Conservation (phyloP, 2,113 vertebrate genomes). For the Trogon surrucura region DNA sequence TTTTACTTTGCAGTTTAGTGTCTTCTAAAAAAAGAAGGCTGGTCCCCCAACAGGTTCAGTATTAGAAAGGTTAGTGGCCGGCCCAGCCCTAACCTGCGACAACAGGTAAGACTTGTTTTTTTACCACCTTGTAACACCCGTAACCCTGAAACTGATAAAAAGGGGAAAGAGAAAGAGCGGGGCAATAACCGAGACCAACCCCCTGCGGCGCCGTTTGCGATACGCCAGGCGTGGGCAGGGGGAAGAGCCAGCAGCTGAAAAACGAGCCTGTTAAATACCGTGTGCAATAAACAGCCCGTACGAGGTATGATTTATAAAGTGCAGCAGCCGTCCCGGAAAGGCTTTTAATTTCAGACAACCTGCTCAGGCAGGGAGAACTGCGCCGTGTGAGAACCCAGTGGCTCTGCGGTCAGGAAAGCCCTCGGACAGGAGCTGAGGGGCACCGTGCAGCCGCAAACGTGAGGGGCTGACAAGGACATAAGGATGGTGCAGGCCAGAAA, state of each 20-base stretch:
- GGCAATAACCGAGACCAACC: neutral
- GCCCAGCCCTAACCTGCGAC: too few relatives aligned
- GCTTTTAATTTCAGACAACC: neutral
- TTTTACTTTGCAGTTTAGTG: too few relatives aligned
- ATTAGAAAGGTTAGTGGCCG: too few relatives aligned
- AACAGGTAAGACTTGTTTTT: neutral
- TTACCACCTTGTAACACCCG: rapidly evolving
- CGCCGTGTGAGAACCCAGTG: rapidly evolving
- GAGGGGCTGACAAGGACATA: neutral
- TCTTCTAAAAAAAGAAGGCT: too few relatives aligned
- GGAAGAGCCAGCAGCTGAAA: neutral
- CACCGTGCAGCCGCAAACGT: rapidly evolving
- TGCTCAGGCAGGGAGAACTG: neutral
- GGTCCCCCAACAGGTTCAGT: too few relatives aligned
- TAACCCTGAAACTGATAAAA: neutral
- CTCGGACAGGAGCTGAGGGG: rapidly evolving
- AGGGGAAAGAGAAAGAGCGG: neutral
- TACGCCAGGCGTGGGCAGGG: rapidly evolving
- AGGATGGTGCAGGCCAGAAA: neutral
- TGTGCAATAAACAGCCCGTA: rapidly evolving
- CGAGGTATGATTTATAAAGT: neutral
- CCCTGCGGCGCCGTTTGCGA: rapidly evolving
- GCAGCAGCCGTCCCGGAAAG: neutral
- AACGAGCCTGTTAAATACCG: neutral
- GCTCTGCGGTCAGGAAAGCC: rapidly evolving